Base-by-base conservation (phyloP, 2,797 vertebrate genomes). In the Bradypodion pumilum region DNA sequence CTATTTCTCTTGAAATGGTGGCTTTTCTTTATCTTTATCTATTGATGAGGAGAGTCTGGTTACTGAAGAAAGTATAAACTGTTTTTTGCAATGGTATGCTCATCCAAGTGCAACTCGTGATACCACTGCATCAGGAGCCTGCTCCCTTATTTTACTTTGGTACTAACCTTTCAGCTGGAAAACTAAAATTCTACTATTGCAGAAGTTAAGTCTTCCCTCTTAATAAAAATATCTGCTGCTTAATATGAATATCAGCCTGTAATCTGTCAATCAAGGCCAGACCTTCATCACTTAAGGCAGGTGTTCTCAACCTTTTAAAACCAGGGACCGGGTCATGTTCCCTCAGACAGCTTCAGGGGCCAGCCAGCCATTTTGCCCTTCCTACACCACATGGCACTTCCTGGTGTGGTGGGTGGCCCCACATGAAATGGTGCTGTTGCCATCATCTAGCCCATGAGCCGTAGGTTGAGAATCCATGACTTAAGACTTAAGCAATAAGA, bases 21-120 rank as follows among this genome's bases (percentile, higher is more conserved):
- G 1, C 35, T 78, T 73, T 81, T 74, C 27, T 70, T 0, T 0
- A 13, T 0, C 0, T 62, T 81, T 59, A n/a, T 23, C 25, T 59
- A 56, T 59, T 44, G n/a, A 1, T 13, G 49, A 52, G 42, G 27
- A 5, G 8, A n/a, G 42, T n/a, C n/a, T 78, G 21, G 21, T 40
- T 72, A 35, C 25, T 69, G 15, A 46, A n/a, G 27, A 62, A 68
- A 37, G 32, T 35, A 52, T 29, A 65, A 21, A 73, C 21, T 56
- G 66, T 3, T 70, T 59, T 66, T 49, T 68, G 35, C 7, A 68
- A 70, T 69, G 35, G 40, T 56, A 35, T 3, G 32, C 60, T 62
- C 52, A 62, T 74, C 16, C 37, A 37, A 19, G 40, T 60, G 29
- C n/a, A 73, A 77, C 63, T 63, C 44, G 29, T 63, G 74, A 79